A percentile compares a stretch with the other conserved stretches of the same genome.
Evolutionary conservation across 2,797 vertebrate species (phyloP).

Genomic region (Babyrousa celebensis): DNA sequence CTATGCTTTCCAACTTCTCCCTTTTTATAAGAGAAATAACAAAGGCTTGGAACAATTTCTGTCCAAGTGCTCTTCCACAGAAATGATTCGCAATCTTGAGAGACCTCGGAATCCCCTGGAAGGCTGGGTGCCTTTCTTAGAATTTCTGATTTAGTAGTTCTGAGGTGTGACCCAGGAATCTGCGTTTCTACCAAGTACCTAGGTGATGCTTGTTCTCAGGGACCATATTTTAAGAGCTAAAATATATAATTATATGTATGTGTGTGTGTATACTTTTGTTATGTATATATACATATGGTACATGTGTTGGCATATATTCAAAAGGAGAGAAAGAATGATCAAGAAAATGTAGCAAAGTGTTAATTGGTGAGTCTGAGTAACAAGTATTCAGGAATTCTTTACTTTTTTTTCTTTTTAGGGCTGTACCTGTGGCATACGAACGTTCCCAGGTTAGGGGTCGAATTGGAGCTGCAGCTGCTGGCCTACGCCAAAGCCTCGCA

Average conservation of each 20-base stretch:
- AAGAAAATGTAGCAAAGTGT: not conserved
- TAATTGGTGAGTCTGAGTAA: not conserved
- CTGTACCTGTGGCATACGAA: too few relatives aligned
- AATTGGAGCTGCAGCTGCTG: too few relatives aligned
- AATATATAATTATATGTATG: not conserved
- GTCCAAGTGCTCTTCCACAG: not conserved
- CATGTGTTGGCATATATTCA: not conserved
- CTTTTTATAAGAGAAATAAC: not conserved
- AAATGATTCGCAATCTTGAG: not conserved
- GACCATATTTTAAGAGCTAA: not conserved
- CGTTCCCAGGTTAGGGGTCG: too few relatives aligned
- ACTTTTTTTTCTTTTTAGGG: not conserved
- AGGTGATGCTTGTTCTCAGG: not conserved
- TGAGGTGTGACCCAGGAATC: not conserved
- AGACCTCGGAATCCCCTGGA: not conserved
- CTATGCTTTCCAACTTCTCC: not conserved
- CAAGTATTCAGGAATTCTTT: not conserved
- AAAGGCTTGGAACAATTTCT: not conserved
- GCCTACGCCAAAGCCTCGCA: too few relatives aligned
- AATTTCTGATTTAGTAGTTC: not conserved
- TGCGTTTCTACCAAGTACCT: not conserved
- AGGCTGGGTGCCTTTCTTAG: not conserved
- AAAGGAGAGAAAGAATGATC: not conserved
- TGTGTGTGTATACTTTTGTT: not conserved
- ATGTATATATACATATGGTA: too few relatives aligned